phyloP scores from a whole-genome alignment of 2,113 vertebrate genomes.

The Suncus etruscus region DNA sequence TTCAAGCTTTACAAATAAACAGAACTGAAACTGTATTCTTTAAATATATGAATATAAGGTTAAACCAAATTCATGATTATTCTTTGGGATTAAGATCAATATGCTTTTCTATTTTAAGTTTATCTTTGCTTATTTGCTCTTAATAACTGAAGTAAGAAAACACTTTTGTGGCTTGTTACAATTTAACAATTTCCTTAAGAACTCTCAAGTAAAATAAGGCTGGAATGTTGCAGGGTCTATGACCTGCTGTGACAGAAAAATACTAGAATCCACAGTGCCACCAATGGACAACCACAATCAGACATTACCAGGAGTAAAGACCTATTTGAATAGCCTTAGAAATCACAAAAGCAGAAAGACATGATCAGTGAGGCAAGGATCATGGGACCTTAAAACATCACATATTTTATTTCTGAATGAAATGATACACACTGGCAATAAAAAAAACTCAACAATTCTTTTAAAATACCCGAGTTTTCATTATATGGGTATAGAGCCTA shows the following conservation, averaged over 20 bases:
- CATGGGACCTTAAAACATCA: neutral
- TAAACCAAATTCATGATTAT: neutral
- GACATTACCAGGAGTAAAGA: neutral
- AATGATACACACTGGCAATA: neutral
- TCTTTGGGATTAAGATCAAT: neutral
- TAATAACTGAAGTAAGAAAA: neutral
- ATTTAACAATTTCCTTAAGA: neutral
- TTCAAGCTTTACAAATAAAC: neutral
- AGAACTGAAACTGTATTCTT: neutral
- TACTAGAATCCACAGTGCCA: neutral
- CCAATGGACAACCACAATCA: neutral
- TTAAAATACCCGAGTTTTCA: neutral
- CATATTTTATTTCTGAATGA: neutral
- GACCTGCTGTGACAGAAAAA: neutral
- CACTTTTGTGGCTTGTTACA: neutral
- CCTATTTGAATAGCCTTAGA: conserved; percentile 27
- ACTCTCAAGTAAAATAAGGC: neutral
- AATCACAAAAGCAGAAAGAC: neutral
- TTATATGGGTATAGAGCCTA: too few species aligned
- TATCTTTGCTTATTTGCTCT: neutral
- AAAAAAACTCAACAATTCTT: neutral
- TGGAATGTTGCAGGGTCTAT: neutral
- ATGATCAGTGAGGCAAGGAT: neutral
- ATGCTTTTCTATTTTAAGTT: neutral
- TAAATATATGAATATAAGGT: neutral